Conservation (phyloP, 2,888 invertebrate species). For the Kuschelorhynchus macadamiae region DNA sequence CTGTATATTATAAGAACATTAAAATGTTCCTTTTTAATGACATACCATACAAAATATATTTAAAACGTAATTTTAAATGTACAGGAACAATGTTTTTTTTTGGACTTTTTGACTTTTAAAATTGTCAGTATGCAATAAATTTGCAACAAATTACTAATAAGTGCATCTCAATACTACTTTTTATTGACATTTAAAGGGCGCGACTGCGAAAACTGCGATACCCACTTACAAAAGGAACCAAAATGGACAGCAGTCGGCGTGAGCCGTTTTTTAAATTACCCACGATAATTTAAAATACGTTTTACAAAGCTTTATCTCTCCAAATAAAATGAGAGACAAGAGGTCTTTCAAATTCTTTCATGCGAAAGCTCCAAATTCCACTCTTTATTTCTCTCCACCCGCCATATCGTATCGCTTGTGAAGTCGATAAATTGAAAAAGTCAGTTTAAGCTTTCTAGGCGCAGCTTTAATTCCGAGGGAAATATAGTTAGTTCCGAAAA, state of each 20-base stretch:
- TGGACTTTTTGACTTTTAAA: too few species aligned
- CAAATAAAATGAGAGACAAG: conserved; percentile 20
- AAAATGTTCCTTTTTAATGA: too few species aligned
- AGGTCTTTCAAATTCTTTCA: conserved; percentile 20
- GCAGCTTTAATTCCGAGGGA: not conserved
- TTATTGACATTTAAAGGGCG: too few species aligned
- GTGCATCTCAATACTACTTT: too few species aligned
- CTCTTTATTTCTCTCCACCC: conserved; percentile 14
- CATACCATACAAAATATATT: too few species aligned
- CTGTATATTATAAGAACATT: too few species aligned
- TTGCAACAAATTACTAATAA: too few species aligned
- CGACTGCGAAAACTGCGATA: conserved; percentile 8
- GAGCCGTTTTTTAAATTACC: conserved; percentile 6
- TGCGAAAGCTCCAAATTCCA: conserved; percentile 14
- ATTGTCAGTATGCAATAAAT: too few species aligned
- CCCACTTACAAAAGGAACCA: not conserved
- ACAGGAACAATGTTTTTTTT: too few species aligned
- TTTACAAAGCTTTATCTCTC: conserved; percentile 13
- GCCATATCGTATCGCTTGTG: conserved; percentile 6
- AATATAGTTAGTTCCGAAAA: too few species aligned
- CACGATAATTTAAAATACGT: conserved; percentile 15
- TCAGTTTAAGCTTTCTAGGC: not conserved
- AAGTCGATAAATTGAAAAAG: conserved; percentile 1
- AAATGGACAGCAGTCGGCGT: not conserved
- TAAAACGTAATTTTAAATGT: too few species aligned